These are phyloP conservation scores for Hirudinaria manillensis DNA, from an alignment of 2,888 invertebrate species.

Conservation along the genomic window DNA sequence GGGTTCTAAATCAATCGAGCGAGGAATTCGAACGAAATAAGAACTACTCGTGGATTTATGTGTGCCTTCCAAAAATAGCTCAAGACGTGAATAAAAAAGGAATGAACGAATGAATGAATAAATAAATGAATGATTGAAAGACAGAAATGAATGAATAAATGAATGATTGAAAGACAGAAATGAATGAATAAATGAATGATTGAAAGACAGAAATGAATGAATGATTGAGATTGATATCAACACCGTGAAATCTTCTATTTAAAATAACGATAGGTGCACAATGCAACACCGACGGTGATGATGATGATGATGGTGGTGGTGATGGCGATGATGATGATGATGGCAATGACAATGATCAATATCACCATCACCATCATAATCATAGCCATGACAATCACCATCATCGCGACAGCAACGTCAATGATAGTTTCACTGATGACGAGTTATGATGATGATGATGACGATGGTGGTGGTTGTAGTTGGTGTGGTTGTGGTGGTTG, in stretches of 20 bases:
- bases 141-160: neutral
- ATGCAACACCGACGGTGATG: too few relatives aligned
- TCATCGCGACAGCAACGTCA: too few relatives aligned
- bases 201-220: neutral
- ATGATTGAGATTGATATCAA: neutral
- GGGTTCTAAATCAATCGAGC: too few relatives aligned
- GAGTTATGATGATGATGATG: too few relatives aligned
- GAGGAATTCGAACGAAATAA: too few relatives aligned
- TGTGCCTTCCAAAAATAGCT: too few relatives aligned
- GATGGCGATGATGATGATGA: neutral
- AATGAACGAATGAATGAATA: neutral
- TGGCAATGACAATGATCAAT: neutral
- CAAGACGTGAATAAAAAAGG: too few relatives aligned
- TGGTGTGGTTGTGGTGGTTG: neutral
- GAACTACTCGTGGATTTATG: too few relatives aligned
- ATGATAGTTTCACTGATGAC: too few relatives aligned
- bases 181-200: neutral
- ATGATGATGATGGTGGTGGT: neutral
- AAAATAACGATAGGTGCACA: too few relatives aligned
- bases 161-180: neutral
- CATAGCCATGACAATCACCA: too few relatives aligned
- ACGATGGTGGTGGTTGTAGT: neutral
- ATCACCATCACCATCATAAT: conserved; percentile 2
- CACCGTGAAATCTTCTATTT: too few relatives aligned
- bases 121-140: neutral